A percentile compares a stretch with the other conserved stretches of the same genome.
phyloP scores from a whole-genome alignment of 2,113 vertebrate species.

The Phalacrocorax aristotelis region DNA sequence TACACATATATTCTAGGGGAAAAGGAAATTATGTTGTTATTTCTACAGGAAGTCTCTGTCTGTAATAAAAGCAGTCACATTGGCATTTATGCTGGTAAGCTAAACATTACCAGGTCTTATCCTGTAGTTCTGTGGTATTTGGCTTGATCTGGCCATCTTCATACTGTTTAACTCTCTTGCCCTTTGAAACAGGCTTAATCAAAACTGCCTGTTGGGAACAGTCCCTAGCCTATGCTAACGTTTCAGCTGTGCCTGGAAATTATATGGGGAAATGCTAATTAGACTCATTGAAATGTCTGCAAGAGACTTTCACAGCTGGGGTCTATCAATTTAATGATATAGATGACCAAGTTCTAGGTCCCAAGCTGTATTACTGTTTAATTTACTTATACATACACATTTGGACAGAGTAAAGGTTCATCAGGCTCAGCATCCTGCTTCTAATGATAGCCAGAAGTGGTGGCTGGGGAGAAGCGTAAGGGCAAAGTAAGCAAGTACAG shows the following conservation, averaged over 20 bases:
- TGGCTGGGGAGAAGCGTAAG: neutral
- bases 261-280: neutral
- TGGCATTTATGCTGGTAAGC: neutral
- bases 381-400: slow-evolving; percentile 2
- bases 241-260: neutral
- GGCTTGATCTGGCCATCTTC: neutral
- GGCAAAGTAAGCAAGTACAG: neutral
- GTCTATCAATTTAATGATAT: neutral
- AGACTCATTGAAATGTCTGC: neutral
- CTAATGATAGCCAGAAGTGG: slow-evolving; percentile 2
- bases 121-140: neutral
- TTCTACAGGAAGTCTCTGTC: neutral
- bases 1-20: neutral
- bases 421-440: slow-evolving; percentile 28
- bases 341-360: neutral
- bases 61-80: neutral
- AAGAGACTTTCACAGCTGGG: slow-evolving; percentile 15
- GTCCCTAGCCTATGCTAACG: neutral
- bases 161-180: neutral
- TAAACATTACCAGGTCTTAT: neutral
- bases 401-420: slow-evolving; percentile 43
- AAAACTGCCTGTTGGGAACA: neutral
- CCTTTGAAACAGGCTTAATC: neutral
- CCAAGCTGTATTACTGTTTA: neutral
- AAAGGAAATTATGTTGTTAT: neutral